A percentile compares a stretch with the other conserved stretches of the same genome.
phyloP scores from a whole-genome alignment of 1,140 invertebrate genomes.

The Mycetomoellerius zeteki region DNA sequence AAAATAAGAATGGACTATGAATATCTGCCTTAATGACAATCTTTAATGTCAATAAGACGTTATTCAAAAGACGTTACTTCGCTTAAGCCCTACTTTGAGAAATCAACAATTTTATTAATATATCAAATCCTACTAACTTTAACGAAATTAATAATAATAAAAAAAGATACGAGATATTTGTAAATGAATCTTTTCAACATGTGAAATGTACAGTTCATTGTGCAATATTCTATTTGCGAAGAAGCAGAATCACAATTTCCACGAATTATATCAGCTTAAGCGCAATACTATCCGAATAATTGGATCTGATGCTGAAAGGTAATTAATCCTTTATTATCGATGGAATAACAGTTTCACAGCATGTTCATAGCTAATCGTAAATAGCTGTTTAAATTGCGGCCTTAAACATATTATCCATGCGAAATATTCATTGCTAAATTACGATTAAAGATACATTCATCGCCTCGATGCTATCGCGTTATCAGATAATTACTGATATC shows the following conservation, averaged over 20 bases:
- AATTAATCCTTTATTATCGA: conserved; percentile 21
- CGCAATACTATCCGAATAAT: conserved; percentile 11
- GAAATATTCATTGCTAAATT: neutral
- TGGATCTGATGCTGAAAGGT: neutral
- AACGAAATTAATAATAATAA: neutral
- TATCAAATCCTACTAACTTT: neutral
- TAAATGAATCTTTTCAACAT: neutral
- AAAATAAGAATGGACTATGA: too few relatives aligned
- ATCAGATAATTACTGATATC: conserved; percentile 53
- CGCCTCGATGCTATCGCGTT: conserved; percentile 2
- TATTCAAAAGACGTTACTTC: too few relatives aligned
- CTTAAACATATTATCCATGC: neutral
- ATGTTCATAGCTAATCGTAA: neutral
- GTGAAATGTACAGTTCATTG: neutral
- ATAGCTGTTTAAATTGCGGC: neutral
- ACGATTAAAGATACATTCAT: conserved; percentile 15
- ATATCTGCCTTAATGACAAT: too few relatives aligned
- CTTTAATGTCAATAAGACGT: too few relatives aligned
- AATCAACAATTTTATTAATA: neutral
- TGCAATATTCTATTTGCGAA: neutral
- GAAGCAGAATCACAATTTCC: neutral
- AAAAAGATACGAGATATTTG: neutral
- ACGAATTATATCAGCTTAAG: neutral
- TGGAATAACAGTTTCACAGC: conserved; percentile 12
- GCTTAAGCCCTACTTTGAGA: too few relatives aligned